Evolutionary conservation across 2,113 vertebrate species (phyloP).

Genomic region (Hoplias malabaricus): DNA sequence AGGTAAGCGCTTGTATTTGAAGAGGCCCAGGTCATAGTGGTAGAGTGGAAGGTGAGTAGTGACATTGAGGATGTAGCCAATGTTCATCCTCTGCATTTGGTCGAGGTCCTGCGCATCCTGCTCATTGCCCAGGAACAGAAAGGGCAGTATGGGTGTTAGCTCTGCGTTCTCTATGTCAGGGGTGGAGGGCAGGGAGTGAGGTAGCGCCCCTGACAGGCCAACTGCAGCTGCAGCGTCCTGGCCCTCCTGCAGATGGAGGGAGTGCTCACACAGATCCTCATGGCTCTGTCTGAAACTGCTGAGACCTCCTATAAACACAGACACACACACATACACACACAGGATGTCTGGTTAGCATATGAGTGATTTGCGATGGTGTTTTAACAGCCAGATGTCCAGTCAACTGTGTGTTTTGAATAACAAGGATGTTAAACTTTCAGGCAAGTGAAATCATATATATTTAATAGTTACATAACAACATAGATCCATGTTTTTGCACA

Average conservation of each 20-base stretch:
- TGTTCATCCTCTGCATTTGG: conserved; percentile 88
- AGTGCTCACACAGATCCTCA: conserved; percentile 94
- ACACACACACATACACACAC: not conserved
- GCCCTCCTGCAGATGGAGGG: conserved; percentile 90
- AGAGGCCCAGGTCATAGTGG: conserved; percentile 89
- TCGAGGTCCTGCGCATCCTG: conserved; percentile 91
- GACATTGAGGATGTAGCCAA: conserved; percentile 92
- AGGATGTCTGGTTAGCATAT: not conserved
- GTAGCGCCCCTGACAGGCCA: conserved; percentile 79
- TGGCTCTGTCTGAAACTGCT: conserved; percentile 92
- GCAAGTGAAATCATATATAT: too few relatives aligned
- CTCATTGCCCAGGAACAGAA: conserved; percentile 94
- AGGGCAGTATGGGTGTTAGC: conserved; percentile 93
- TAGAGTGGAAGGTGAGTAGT: conserved; percentile 97
- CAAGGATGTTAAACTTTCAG: too few relatives aligned
- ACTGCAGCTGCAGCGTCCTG: conserved; percentile 79
- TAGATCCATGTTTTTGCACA: too few relatives aligned
- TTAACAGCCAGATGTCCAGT: too few relatives aligned
- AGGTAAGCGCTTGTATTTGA: conserved; percentile 93
- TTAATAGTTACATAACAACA: too few relatives aligned
- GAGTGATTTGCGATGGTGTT: not conserved
- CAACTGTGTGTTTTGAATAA: too few relatives aligned
- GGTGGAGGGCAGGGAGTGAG: conserved; percentile 89
- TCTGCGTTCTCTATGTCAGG: conserved; percentile 96
- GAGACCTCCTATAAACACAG: conserved; percentile 90